These are phyloP conservation scores for Argopecten irradians DNA, from an alignment of 1,140 invertebrate genomes.

Conservation along the genomic window DNA sequence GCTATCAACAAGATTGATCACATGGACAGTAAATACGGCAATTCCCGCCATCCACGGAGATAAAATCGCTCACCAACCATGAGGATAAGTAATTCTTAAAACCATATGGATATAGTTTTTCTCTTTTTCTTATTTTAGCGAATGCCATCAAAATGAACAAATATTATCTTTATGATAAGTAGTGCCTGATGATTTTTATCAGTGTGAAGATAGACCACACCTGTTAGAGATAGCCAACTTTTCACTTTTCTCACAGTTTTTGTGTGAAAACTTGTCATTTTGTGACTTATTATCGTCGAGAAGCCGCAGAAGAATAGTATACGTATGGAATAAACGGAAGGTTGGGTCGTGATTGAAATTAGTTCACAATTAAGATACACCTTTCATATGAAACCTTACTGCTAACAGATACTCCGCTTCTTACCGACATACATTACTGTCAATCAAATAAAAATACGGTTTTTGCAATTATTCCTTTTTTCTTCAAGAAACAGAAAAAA, in stretches of 20 bases:
- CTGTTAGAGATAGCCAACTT: not conserved
- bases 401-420: not conserved
- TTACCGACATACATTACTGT: not conserved
- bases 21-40: not conserved
- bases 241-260: constrained; percentile 16
- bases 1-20: not conserved
- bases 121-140: constrained; percentile 22
- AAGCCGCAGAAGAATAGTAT: not conserved
- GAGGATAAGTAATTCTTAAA: not conserved
- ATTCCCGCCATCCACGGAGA: not conserved
- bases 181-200: not conserved
- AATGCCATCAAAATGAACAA: constrained; percentile 22
- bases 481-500: not conserved
- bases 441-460: not conserved
- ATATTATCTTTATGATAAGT: constrained; percentile 23
- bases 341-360: constrained; percentile 8
- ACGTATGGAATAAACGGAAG: not conserved
- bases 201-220: not conserved
- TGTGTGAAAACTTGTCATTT: not conserved
- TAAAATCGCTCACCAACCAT: not conserved
- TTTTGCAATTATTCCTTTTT: not conserved
- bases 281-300: not conserved
- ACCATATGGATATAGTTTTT: constrained; percentile 22
- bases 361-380: constrained; percentile 11
- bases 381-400: not conserved